These are phyloP conservation scores for Lithobates sylvaticus DNA, from an alignment of 2,797 vertebrate species.

Conservation along the genomic window DNA sequence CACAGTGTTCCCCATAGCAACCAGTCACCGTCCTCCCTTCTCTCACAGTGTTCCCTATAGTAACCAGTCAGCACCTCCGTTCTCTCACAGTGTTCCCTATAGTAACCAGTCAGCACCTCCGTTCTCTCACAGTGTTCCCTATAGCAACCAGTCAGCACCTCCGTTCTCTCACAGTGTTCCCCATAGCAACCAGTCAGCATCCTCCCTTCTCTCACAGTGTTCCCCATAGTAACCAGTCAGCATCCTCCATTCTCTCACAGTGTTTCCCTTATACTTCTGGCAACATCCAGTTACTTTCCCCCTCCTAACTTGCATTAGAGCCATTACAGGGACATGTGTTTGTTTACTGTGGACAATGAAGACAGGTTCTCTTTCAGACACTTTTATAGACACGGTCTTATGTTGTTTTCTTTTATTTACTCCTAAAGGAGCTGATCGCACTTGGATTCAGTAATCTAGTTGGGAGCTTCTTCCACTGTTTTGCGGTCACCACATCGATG, in stretches of 20 bases:
- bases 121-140: too few relatives aligned
- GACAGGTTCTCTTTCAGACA: not conserved
- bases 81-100: too few relatives aligned
- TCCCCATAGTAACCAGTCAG: too few relatives aligned
- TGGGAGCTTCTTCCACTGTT: conserved; percentile 94
- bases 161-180: too few relatives aligned
- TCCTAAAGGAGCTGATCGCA: conserved; percentile 91
- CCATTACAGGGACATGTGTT: not conserved
- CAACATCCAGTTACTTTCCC: too few relatives aligned
- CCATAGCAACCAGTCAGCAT: too few relatives aligned
- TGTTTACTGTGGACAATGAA: not conserved
- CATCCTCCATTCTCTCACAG: too few relatives aligned
- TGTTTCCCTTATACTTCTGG: not conserved
- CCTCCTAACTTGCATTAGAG: not conserved
- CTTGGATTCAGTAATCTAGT: conserved; percentile 89
- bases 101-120: too few relatives aligned
- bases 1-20: not conserved
- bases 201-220: too few relatives aligned
- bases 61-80: too few relatives aligned
- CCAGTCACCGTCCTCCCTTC: not conserved
- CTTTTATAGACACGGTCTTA: not conserved
- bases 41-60: too few relatives aligned
- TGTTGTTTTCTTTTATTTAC: not conserved
- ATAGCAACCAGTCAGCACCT: too few relatives aligned
- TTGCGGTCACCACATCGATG: conserved; percentile 93